Evolutionary conservation across 2,888 invertebrate species (phyloP), one percentile per base, ranked within the genome.

Genomic region (Cephonodes hylas): DNA sequence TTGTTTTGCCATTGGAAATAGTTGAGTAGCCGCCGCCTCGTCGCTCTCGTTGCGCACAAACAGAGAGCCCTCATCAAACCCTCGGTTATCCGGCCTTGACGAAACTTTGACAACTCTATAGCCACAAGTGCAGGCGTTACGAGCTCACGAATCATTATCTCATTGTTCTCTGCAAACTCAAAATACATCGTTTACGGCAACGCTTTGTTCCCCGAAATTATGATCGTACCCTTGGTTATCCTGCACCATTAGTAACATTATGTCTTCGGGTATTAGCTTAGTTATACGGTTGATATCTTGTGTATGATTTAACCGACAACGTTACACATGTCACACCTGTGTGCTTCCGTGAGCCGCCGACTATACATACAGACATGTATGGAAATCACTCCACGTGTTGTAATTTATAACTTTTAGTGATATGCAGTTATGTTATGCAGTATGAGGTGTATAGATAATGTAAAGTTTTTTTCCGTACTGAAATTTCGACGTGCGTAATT

Each of bases 181-280:
- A 79, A 85, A 81, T 81, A 82, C 83, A 82, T 81, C 82, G 80
- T 85, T 84, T 83, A 79, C 75, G 78, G 73, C 68, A 67, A 72
- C 72, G 84, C 85, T 84, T 90, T 91, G 89, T 89, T 86, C 81
- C 64, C 70, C 72, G 75, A 83, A 88, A 85, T 90, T 89, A 89
- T 87, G 89, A 85, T 86, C 83, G 83, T 82, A 83, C 84, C 82
- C 79, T 77, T 75, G 74, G 83, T 85, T 88, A 87, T 86, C 82
- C 84, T 75, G 69, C 66, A 75, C 81, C 85, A 85, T 89, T 89
- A 85, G 83, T 80, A 81, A 84, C 83, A 84, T 88, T 85, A 86
- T 82, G 83, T 87, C 80, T 75, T 73, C 73, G 76, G 77, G 77
- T 83, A 81, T 83, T 79, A 83, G 79, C 77, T 79, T 76, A 76